These are phyloP conservation scores for Conchocele bisecta DNA, from an alignment of 2,888 invertebrate species.

Conservation along the genomic window DNA sequence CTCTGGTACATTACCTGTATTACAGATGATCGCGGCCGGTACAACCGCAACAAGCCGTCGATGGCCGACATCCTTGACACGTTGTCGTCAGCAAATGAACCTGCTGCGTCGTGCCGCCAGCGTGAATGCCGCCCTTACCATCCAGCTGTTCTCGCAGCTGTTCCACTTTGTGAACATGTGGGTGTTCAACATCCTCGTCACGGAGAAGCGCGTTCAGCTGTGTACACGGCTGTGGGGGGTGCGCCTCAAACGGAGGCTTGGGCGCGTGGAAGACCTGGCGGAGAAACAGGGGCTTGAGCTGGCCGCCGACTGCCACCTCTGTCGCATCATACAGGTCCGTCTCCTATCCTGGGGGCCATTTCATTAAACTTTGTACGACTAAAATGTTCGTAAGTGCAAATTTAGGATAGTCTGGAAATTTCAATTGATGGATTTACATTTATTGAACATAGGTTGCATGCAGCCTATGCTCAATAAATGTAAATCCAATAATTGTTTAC, in stretches of 20 bases:
- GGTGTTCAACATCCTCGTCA: conserved; percentile 90
- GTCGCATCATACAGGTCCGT: conserved; percentile 87
- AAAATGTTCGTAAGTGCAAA: too few species aligned
- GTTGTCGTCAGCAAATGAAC: conserved; percentile 91
- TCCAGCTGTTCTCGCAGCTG: conserved; percentile 98
- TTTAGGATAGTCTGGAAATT: too few species aligned
- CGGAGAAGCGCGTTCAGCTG: conserved; percentile 77
- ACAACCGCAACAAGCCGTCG: conserved; percentile 69
- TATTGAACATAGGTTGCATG: too few species aligned
- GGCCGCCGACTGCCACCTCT: conserved; percentile 99
- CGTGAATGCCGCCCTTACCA: conserved; percentile 98
- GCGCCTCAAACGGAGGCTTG: conserved; percentile 91
- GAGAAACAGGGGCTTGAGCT: conserved; percentile 98
- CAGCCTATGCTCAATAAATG: too few species aligned
- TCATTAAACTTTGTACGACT: too few species aligned
- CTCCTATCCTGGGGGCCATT: too few species aligned
- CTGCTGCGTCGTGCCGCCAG: conserved; percentile 94
- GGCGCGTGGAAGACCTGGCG: conserved; percentile 96
- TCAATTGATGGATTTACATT: too few species aligned
- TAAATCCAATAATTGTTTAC: too few species aligned
- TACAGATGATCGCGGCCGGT: conserved; percentile 58
- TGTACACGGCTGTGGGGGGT: conserved; percentile 95
- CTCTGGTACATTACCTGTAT: too few species aligned
- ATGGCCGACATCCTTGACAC: conserved; percentile 87
- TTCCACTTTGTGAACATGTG: conserved; percentile 98